Percentiles rank a stretch among this genome's conserved stretches.
These are phyloP conservation scores for Chelonia mydas DNA, from an alignment of 2,797 vertebrate genomes.

Conservation along the genomic window DNA sequence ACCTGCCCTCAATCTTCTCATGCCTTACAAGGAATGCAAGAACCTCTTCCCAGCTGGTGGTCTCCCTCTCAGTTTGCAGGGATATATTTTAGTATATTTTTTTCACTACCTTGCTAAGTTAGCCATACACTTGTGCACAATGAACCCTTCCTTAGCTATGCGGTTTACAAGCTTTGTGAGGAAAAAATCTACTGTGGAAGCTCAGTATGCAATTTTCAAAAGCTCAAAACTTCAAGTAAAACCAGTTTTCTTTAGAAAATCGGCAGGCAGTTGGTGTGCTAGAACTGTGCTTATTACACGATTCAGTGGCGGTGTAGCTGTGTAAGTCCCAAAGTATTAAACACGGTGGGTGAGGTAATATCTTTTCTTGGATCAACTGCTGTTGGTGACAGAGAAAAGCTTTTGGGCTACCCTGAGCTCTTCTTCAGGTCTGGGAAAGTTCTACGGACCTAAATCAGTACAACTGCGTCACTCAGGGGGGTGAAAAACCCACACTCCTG, in stretches of 20 bases:
- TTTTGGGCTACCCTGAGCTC: background rate
- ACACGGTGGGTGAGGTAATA: background rate
- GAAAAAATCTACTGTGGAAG: background rate
- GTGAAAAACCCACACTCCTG: background rate
- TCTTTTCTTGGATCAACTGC: background rate
- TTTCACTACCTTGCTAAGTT: background rate
- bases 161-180: rapidly evolving
- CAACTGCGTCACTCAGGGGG: background rate
- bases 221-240: background rate
- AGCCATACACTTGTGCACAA: rapidly evolving
- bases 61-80: background rate
- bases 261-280: rapidly evolving
- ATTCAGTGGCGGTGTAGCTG: background rate
- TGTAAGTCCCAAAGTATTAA: background rate
- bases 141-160: background rate
- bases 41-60: background rate
- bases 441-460: background rate
- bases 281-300: background rate
- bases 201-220: background rate
- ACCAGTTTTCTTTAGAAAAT: rapidly evolving
- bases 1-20: background rate
- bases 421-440: background rate
- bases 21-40: background rate
- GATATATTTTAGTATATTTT: background rate
- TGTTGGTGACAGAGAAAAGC: background rate